Evolutionary conservation across 2,113 vertebrate genomes (phyloP).

Genomic region (Emydura subglobosa): DNA sequence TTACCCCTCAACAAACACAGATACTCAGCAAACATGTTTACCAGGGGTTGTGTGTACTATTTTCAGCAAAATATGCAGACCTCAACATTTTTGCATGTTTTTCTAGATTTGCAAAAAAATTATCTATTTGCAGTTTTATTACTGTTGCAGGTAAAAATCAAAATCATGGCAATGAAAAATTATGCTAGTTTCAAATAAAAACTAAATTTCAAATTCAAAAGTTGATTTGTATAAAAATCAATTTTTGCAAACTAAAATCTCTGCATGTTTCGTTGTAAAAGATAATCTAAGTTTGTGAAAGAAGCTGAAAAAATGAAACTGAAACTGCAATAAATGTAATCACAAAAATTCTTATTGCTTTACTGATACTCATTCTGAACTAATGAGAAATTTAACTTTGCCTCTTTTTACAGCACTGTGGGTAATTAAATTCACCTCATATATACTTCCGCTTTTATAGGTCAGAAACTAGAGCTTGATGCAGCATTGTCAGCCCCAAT

Average conservation of each 20-base stretch:
- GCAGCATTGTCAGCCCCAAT: too few relatives aligned
- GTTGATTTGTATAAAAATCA: not conserved
- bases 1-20: not conserved
- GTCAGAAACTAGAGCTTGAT: not conserved
- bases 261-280: too few relatives aligned
- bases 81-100: fast-evolving
- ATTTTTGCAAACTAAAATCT: too few relatives aligned
- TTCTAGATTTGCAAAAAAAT: fast-evolving
- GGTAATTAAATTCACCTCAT: not conserved
- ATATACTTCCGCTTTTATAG: not conserved
- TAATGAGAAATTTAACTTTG: too few relatives aligned
- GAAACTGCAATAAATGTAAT: too few relatives aligned
- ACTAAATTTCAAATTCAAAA: not conserved
- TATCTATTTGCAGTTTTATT: not conserved
- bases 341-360: too few relatives aligned
- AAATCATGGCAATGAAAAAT: not conserved
- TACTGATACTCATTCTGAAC: too few relatives aligned
- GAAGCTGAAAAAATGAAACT: not conserved
- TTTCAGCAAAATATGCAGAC: not conserved
- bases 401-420: not conserved
- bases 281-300: not conserved
- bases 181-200: not conserved
- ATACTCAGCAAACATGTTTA: not conserved
- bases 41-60: not conserved
- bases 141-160: not conserved